Percentiles rank a stretch among this genome's conserved stretches.
phyloP scores from a whole-genome alignment of 2,113 vertebrate genomes.

The Coryphaenoides rupestris region DNA sequence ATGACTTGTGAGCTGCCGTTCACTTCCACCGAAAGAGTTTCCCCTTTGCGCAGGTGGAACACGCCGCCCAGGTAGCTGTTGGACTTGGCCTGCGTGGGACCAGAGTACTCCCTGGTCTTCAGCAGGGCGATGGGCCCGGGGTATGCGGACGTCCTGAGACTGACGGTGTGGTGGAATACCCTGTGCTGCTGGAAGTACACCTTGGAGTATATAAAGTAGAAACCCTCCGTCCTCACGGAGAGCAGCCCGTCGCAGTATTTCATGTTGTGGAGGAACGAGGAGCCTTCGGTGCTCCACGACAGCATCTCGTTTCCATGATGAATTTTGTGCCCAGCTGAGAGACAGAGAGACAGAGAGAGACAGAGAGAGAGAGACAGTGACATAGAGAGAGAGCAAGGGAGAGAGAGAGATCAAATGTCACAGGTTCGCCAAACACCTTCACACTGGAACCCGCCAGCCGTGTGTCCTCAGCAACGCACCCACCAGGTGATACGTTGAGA shows the following conservation, averaged over 20 bases:
- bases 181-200: conserved; percentile 48
- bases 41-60: conserved; percentile 66
- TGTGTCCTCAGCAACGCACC: too few species aligned
- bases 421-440: too few species aligned
- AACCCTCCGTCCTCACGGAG: conserved; percentile 62
- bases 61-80: conserved; percentile 79
- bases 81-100: background rate
- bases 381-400: too few species aligned
- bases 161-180: conserved; percentile 56
- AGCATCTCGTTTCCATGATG: conserved; percentile 18
- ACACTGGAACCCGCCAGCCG: too few species aligned
- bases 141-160: conserved; percentile 49
- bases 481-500: too few species aligned
- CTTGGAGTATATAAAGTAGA: conserved; percentile 82
- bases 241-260: conserved; percentile 61
- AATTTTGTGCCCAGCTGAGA: conserved; percentile 17
- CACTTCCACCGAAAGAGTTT: conserved; percentile 72
- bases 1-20: conserved; percentile 38
- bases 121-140: conserved; percentile 56
- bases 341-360: background rate
- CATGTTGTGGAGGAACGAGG: conserved; percentile 63
- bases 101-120: conserved; percentile 42
- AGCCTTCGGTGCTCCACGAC: conserved; percentile 64
- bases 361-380: background rate
- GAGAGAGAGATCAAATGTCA: too few species aligned